Percentiles rank a stretch among this genome's conserved stretches.
Conservation (phyloP, 30 jellyfish, hydroid and myxozoan species). For the Turritopsis rubra region DNA sequence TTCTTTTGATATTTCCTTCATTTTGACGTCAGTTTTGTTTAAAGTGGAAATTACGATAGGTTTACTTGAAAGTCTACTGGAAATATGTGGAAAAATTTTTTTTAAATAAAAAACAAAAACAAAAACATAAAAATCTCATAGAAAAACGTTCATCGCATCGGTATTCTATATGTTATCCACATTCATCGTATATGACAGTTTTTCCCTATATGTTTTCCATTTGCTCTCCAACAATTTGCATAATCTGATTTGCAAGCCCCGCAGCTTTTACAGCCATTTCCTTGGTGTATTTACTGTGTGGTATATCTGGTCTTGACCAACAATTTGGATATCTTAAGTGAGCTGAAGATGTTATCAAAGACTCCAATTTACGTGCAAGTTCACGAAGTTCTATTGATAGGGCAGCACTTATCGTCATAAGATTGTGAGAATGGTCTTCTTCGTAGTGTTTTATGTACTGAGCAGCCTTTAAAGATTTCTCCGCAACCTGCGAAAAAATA, state of each 20-base stretch:
- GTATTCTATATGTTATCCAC: no score
- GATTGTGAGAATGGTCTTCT: slow-evolving; percentile 10
- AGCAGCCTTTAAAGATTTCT: slow-evolving; percentile 56
- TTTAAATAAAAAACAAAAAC: no score
- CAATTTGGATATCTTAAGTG: slow-evolving; percentile 46
- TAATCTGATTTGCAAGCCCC: not conserved
- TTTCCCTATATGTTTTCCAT: not conserved
- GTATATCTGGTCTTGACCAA: slow-evolving; percentile 50
- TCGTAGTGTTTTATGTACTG: slow-evolving; percentile 33
- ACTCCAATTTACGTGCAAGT: slow-evolving; percentile 34
- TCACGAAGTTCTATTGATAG: not conserved
- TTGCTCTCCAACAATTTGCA: slow-evolving; percentile 1
- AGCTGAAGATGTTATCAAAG: slow-evolving; percentile 30
- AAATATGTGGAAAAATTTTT: no score
- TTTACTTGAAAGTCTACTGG: no score
- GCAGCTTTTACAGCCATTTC: slow-evolving; percentile 30
- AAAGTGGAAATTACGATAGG: no score
- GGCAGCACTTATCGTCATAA: slow-evolving; percentile 1
- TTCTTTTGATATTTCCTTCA: no score
- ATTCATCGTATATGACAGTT: no score
- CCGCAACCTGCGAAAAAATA: slow-evolving; percentile 41
- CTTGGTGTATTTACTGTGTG: slow-evolving; percentile 40
- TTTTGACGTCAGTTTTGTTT: no score
- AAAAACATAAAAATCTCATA: no score
- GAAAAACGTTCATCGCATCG: no score